These are phyloP conservation scores for Phoenicopterus ruber DNA, from an alignment of 2,113 vertebrate species.

Conservation along the genomic window DNA sequence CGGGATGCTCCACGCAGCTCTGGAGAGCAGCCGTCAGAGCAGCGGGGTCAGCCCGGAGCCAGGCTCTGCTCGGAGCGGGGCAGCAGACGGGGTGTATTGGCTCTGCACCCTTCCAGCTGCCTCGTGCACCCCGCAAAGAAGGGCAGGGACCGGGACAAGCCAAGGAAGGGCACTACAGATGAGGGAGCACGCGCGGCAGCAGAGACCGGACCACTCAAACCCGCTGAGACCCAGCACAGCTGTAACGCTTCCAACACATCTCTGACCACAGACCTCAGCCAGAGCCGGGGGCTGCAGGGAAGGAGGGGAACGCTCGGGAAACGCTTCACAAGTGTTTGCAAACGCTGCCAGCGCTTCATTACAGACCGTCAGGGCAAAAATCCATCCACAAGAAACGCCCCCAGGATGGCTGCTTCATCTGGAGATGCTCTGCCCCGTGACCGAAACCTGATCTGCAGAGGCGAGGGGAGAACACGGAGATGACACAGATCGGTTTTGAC, in stretches of 20 bases:
- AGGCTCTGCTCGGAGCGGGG: not conserved
- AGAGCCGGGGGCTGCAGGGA: not conserved
- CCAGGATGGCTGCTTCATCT: accelerated
- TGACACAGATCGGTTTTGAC: not conserved
- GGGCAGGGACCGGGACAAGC: not conserved
- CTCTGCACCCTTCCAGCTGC: not conserved
- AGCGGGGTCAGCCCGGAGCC: not conserved
- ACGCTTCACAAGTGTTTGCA: not conserved
- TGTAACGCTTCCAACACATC: not conserved
- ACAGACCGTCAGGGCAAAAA: not conserved
- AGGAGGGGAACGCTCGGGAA: accelerated
- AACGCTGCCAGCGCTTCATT: not conserved
- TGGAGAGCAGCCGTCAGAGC: not conserved
- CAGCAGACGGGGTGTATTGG: accelerated
- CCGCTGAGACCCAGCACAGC: not conserved
- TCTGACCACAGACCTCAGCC: not conserved
- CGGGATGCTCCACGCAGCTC: not conserved
- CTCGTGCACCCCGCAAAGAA: not conserved
- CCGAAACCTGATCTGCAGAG: not conserved
- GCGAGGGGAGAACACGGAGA: not conserved
- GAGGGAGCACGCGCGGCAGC: accelerated
- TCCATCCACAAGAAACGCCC: not conserved
- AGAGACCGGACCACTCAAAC: not conserved
- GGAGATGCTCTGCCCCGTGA: not conserved
- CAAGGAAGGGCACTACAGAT: not conserved